These are phyloP conservation scores for Phalacrocorax pelagicus DNA, from an alignment of 2,113 vertebrate species.

Conservation along the genomic window DNA sequence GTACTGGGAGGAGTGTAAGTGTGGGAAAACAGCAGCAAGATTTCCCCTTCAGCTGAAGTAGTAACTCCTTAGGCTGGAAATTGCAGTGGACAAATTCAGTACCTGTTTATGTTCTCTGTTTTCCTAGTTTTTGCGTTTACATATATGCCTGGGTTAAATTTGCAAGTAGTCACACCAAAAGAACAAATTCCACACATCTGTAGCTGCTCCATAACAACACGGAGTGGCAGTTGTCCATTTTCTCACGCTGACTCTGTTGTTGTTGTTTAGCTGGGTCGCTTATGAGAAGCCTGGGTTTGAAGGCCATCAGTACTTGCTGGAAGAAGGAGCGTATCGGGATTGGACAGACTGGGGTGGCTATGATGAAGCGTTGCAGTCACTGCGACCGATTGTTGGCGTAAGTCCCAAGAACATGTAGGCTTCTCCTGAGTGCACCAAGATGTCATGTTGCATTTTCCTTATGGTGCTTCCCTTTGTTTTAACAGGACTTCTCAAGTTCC, in stretches of 20 bases:
- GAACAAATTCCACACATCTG: not conserved
- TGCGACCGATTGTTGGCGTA: constrained; percentile 85
- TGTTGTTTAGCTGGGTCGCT: constrained; percentile 86
- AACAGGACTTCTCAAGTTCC: constrained; percentile 85
- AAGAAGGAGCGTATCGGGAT: constrained; percentile 89
- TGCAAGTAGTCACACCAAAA: not conserved
- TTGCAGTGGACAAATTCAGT: not conserved
- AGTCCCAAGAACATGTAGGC: constrained; percentile 51
- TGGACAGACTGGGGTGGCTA: constrained; percentile 90
- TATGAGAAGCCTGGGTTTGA: constrained; percentile 88
- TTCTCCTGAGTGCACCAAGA: not conserved
- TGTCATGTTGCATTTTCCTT: not conserved
- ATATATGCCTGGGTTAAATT: not conserved
- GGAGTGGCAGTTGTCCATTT: not conserved
- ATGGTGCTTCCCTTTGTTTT: constrained; percentile 30
- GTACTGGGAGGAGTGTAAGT: constrained; percentile 92
- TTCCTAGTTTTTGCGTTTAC: not conserved
- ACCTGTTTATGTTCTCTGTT: not conserved
- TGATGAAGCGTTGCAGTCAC: constrained; percentile 78
- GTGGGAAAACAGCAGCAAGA: not conserved
- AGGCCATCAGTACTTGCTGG: constrained; percentile 92
- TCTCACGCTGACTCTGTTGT: not conserved
- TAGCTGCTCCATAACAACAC: not conserved
- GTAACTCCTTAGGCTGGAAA: not conserved
- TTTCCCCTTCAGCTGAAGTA: not conserved